Conservation (phyloP, 2,888 invertebrate species). For the Thymelicus acteon region DNA sequence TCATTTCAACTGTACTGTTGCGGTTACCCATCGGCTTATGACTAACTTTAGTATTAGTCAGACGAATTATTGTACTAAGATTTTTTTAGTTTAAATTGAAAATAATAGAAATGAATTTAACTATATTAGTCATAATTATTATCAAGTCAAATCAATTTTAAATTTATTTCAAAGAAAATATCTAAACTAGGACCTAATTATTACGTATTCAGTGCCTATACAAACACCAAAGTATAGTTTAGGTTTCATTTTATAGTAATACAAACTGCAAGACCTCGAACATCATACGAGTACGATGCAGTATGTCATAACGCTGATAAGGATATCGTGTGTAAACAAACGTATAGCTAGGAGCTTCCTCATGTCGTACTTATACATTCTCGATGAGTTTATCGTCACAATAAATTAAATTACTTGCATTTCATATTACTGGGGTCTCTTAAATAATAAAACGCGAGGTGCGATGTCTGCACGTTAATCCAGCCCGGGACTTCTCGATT, state of each 20-base stretch:
- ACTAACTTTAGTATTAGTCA: constrained; percentile 30
- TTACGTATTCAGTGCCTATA: too few species aligned
- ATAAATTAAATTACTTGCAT: background rate
- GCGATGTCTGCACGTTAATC: too few species aligned
- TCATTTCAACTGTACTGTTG: constrained; percentile 23
- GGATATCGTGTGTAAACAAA: constrained; percentile 1
- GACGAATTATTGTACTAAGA: background rate
- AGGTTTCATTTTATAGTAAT: too few species aligned
- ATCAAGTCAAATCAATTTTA: too few species aligned
- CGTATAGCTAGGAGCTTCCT: background rate
- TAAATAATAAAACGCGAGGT: too few species aligned
- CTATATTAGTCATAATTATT: too few species aligned
- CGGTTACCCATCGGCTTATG: constrained; percentile 30
- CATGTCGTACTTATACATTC: background rate
- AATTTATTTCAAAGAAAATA: too few species aligned
- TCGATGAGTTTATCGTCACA: background rate
- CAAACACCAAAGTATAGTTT: too few species aligned
- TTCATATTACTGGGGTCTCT: too few species aligned
- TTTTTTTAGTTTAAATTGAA: background rate
- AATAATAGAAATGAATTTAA: background rate
- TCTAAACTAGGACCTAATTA: too few species aligned
- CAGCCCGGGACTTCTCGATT: too few species aligned
- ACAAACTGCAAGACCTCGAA: background rate
- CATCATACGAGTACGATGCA: background rate
- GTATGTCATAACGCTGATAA: background rate